Base-by-base conservation (phyloP, 2,113 vertebrate species). In the Euleptes europaea region DNA sequence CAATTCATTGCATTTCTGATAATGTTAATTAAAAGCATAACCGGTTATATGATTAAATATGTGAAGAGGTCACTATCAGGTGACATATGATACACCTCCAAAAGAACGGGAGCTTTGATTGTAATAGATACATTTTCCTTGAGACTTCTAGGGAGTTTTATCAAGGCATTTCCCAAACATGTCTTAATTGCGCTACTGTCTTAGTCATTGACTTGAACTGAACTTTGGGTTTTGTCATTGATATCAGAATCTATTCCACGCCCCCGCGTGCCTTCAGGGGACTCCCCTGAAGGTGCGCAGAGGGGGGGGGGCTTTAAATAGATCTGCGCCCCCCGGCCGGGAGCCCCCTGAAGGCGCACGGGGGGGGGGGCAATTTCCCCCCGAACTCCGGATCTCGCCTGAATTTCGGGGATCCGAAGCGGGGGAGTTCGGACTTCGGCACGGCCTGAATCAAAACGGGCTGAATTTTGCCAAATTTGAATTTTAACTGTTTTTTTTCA, bases 1-100 rank as follows among this genome's bases (percentile, higher is more conserved):
- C 60, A 90, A n/a, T 83, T 90, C 69, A 87, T 11, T 78, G 23
- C 47, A 54, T 80, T 72, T 87, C 0, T 1, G 40, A 38, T 82
- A 91, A 91, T 90, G 33, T 82, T 91, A 83, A 89, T 92, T 90
- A 74, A 87, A 91, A 88, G 75, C 33, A 84, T 81, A 88, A 90
- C 89, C 93, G 82, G 47, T 67, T 85, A 8, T 91, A 77, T 82
- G 33, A 66, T 87, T 84, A 90, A 83, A 66, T 21, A 14, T 78
- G 82, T 86, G 83, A 85, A 1, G 57, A 80, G 65, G 88, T 86
- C 80, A 15, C 21, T 65, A 33, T 57, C 63, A 63, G 4, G 3
- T 21, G 9, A 82, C 78, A 80, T 82, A 3, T 76, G 28, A 85
- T 38, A 8, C 54, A 83, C 75, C 51, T 3, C 65, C 14, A 80